A percentile compares a stretch with the other conserved stretches of the same genome.
These are phyloP conservation scores for Phoxinus phoxinus DNA, from an alignment of 2,113 vertebrate species.

Conservation along the genomic window DNA sequence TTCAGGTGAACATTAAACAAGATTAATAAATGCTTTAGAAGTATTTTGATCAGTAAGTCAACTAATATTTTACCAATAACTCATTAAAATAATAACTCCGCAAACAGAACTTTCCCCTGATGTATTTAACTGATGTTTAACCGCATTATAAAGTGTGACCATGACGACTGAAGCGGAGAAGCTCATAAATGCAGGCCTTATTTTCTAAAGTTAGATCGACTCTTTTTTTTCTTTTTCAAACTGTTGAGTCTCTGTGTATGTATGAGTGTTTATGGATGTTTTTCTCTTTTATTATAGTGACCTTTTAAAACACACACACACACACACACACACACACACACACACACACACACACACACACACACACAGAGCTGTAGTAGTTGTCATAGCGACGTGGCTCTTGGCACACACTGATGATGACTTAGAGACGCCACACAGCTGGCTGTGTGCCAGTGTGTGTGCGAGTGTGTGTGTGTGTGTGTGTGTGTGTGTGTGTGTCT, in stretches of 20 bases:
- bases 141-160: no score
- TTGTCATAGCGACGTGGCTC: conserved; percentile 26
- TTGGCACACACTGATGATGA: conserved; percentile 23
- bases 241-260: background rate
- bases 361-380: conserved; percentile 27
- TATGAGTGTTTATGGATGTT: conserved; percentile 12
- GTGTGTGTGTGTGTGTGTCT: background rate
- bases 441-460: no score
- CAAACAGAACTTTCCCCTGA: no score
- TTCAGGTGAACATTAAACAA: no score
- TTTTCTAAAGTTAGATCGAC: no score
- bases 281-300: conserved; percentile 7
- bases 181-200: background rate
- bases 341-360: background rate
- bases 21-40: no score
- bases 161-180: background rate
- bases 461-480: conserved; percentile 36
- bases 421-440: conserved; percentile 33
- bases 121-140: no score
- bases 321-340: conserved; percentile 5
- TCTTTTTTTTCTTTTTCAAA: background rate
- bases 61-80: no score
- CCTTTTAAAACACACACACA: conserved; percentile 20
- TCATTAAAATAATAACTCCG: no score
- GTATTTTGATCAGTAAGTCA: no score